These are phyloP conservation scores for Acanthurus lineatus DNA, from an alignment of 2,797 vertebrate species.

Conservation along the genomic window DNA sequence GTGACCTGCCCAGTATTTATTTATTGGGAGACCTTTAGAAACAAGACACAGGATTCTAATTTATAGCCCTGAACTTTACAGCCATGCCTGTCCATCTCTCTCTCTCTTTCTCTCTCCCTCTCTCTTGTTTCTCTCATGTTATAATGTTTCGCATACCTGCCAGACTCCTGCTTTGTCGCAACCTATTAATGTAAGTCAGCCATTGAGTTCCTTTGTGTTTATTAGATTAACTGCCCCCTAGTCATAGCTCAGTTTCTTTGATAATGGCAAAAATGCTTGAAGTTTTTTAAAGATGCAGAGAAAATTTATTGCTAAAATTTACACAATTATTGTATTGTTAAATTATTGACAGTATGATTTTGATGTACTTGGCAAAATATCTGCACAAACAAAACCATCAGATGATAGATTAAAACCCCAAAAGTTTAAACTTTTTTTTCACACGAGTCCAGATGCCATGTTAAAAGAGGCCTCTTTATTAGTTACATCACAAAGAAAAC, in stretches of 20 bases:
- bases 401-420: too few relatives aligned
- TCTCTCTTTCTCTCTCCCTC: conserved; percentile 18
- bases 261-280: neutral
- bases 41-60: conserved; percentile 69
- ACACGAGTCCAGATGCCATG: too few relatives aligned
- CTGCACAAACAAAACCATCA: too few relatives aligned
- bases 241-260: neutral
- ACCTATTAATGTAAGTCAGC: conserved; percentile 3
- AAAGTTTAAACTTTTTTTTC: too few relatives aligned
- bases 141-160: conserved; percentile 16
- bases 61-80: conserved; percentile 81
- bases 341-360: neutral
- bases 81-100: conserved; percentile 51
- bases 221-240: neutral
- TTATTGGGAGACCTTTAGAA: conserved; percentile 76
- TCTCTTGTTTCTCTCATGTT: conserved; percentile 25
- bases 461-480: too few relatives aligned
- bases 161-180: conserved; percentile 1
- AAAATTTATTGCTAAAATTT: neutral
- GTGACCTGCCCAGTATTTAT: conserved; percentile 77
- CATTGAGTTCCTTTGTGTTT: neutral
- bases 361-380: neutral
- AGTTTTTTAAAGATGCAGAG: neutral
- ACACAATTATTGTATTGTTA: too few relatives aligned
- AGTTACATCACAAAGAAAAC: too few relatives aligned